phyloP scores from a whole-genome alignment of 2,113 vertebrate genomes.

The Hymenochirus boettgeri region DNA sequence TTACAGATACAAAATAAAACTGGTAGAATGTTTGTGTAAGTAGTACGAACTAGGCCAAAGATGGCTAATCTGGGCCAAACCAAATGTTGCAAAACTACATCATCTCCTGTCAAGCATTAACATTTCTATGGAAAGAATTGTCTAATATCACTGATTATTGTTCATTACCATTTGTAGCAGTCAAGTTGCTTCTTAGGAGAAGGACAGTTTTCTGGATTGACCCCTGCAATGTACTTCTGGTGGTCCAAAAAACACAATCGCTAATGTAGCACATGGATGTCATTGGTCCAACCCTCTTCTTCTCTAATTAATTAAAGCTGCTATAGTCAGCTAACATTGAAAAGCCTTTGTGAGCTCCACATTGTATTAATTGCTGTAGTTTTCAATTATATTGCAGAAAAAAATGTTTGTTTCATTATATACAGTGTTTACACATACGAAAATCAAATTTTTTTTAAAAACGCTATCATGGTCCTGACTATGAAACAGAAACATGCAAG shows the following conservation, averaged over 20 bases:
- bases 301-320: conserved; percentile 34
- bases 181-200: no score
- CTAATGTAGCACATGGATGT: conserved; percentile 17
- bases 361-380: conserved; percentile 35
- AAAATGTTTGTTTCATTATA: conserved; percentile 28
- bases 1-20: no score
- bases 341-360: conserved; percentile 11
- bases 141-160: no score
- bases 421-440: conserved; percentile 37
- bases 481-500: conserved; percentile 19
- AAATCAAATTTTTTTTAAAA: conserved; percentile 25
- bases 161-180: no score
- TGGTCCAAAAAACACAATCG: conserved; percentile 25
- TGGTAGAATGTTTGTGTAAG: no score
- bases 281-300: conserved; percentile 26
- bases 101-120: no score
- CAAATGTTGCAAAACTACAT: no score
- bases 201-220: no score
- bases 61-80: no score
- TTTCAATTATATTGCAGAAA: conserved; percentile 30
- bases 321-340: conserved; percentile 34
- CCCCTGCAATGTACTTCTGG: neutral
- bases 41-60: no score
- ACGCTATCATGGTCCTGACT: neutral
- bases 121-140: no score